A percentile compares a stretch with the other conserved stretches of the same genome.
These are phyloP conservation scores for Eurystomus glaucurus DNA, from an alignment of 2,797 vertebrate genomes.

Conservation along the genomic window DNA sequence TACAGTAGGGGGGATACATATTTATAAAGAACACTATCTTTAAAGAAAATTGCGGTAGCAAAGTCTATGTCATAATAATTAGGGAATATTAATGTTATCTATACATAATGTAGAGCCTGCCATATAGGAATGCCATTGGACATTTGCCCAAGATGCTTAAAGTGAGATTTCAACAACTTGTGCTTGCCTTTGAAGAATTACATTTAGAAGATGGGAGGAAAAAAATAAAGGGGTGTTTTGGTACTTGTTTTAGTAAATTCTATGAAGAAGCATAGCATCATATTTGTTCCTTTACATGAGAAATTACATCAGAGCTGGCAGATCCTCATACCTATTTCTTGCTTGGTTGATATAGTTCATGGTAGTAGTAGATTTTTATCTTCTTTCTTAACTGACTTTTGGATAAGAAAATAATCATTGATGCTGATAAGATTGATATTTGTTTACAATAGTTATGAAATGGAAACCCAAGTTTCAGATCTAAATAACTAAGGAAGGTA, in stretches of 20 bases:
- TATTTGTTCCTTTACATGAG: background rate
- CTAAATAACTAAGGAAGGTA: background rate
- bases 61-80: background rate
- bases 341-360: background rate
- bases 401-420: background rate
- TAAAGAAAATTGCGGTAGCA: background rate
- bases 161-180: background rate
- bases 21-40: background rate
- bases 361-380: background rate
- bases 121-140: background rate
- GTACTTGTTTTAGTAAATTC: background rate
- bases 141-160: background rate
- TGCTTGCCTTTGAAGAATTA: background rate
- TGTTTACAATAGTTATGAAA: background rate
- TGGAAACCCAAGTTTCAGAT: background rate
- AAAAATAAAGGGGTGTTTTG: background rate
- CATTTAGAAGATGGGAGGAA: background rate
- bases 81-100: background rate
- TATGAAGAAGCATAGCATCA: background rate
- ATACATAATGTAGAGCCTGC: background rate
- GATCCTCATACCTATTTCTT: background rate
- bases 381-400: background rate
- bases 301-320: background rate
- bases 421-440: background rate
- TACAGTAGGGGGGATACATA: rapidly evolving